Conservation (phyloP, 2,888 invertebrate species). For the Yponomeuta sedellus region DNA sequence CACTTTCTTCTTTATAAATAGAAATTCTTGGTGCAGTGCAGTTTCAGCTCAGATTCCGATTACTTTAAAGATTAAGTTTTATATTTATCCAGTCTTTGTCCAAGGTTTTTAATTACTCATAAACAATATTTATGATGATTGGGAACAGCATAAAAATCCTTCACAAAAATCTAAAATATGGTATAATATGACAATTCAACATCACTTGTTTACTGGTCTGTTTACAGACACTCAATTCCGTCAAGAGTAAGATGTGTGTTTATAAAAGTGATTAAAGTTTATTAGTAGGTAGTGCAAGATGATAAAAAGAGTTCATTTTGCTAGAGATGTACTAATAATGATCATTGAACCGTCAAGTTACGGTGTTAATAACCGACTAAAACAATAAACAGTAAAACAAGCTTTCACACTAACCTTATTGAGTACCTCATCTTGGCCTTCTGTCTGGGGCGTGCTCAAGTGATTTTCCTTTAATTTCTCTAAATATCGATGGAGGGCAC, state of each 20-base stretch:
- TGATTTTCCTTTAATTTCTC: constrained; percentile 59
- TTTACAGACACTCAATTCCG: neutral
- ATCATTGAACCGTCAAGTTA: neutral
- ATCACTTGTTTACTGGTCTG: neutral
- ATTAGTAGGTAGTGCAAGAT: too few relatives aligned
- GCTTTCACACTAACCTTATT: constrained; percentile 10
- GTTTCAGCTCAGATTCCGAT: too few relatives aligned
- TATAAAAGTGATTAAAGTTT: neutral
- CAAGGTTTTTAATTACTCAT: neutral
- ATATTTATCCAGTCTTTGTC: too few relatives aligned
- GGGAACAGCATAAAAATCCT: neutral
- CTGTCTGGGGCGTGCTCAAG: constrained; percentile 35
- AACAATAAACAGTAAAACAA: neutral
- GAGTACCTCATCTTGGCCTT: constrained; percentile 22
- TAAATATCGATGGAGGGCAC: constrained; percentile 50
- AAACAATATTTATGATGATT: neutral
- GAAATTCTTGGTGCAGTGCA: too few relatives aligned
- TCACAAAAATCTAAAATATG: neutral
- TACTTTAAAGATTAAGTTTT: too few relatives aligned
- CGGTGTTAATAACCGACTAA: neutral
- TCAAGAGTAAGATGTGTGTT: neutral
- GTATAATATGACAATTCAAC: neutral
- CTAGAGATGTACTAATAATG: too few relatives aligned
- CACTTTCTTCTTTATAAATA: too few relatives aligned
- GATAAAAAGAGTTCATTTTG: too few relatives aligned